These are phyloP conservation scores for Rhipidura dahli DNA, from an alignment of 2,113 vertebrate genomes.

Conservation along the genomic window DNA sequence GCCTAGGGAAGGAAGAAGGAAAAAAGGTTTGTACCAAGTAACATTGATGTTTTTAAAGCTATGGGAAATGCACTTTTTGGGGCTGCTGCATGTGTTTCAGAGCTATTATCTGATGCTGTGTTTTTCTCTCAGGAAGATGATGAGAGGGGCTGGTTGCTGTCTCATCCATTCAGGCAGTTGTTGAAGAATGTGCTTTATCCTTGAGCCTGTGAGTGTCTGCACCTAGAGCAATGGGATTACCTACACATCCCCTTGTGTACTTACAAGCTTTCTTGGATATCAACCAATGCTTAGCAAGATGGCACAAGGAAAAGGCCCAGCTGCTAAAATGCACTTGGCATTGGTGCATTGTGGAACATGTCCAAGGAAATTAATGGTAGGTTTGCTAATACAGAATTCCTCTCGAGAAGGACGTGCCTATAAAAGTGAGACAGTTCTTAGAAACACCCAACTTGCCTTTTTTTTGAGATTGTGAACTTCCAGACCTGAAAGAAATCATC, in stretches of 20 bases:
- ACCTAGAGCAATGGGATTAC: conserved; percentile 18
- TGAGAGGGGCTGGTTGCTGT: not conserved
- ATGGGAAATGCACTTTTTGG: not conserved
- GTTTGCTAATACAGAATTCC: not conserved
- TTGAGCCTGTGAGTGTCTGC: not conserved
- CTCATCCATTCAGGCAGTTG: not conserved
- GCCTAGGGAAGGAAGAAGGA: not conserved
- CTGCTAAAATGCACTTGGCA: not conserved
- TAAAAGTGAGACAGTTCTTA: not conserved
- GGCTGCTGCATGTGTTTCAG: not conserved
- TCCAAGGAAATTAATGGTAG: not conserved
- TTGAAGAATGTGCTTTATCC: not conserved
- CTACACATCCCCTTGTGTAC: not conserved
- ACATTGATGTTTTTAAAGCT: not conserved
- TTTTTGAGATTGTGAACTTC: not conserved
- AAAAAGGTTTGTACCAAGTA: not conserved
- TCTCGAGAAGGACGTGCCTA: not conserved
- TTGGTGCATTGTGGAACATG: not conserved
- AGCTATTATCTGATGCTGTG: not conserved
- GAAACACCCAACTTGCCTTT: not conserved
- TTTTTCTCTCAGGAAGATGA: not conserved
- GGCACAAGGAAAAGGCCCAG: not conserved
- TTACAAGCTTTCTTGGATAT: conserved; percentile 27
- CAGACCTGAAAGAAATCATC: not conserved
- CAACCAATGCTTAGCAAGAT: not conserved